Conservation (phyloP, 2,113 vertebrate species). For the Percina caprodes region DNA sequence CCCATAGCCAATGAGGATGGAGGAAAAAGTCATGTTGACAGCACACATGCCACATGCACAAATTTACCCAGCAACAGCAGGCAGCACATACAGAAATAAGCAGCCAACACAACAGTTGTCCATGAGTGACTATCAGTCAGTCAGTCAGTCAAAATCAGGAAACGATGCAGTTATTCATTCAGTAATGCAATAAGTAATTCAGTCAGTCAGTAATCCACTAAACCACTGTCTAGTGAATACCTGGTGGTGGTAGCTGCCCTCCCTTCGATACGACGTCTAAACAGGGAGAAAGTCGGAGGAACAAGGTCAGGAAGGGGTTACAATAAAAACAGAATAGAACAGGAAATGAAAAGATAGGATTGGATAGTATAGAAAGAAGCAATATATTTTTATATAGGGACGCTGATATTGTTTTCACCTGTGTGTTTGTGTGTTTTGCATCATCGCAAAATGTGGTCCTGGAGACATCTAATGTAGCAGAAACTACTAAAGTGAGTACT, state of each 20-base stretch:
- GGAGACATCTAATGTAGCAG: too few species aligned
- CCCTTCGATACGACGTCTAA: constrained; percentile 86
- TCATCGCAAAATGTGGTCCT: too few species aligned
- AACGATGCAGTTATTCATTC: not conserved
- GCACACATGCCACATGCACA: constrained; percentile 60
- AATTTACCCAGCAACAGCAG: constrained; percentile 59
- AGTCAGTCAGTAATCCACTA: constrained; percentile 18
- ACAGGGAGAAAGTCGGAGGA: constrained; percentile 69
- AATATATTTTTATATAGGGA: too few species aligned
- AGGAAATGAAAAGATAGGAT: not conserved
- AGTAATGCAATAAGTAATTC: constrained; percentile 1
- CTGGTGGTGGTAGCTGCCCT: constrained; percentile 87
- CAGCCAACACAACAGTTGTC: constrained; percentile 24
- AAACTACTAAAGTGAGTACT: too few species aligned
- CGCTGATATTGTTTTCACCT: too few species aligned
- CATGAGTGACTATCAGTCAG: not conserved
- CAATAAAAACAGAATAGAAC: not conserved
- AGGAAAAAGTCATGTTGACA: constrained; percentile 51
- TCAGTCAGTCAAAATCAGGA: constrained; percentile 4
- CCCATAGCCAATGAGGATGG: constrained; percentile 29
- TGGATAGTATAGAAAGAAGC: not conserved
- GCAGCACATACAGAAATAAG: constrained; percentile 42
- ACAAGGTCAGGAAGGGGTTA: constrained; percentile 50
- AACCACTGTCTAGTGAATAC: constrained; percentile 67
- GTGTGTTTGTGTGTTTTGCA: too few species aligned